Evolutionary conservation across 2,113 vertebrate species (phyloP).

Genomic region (Macrotus californicus): DNA sequence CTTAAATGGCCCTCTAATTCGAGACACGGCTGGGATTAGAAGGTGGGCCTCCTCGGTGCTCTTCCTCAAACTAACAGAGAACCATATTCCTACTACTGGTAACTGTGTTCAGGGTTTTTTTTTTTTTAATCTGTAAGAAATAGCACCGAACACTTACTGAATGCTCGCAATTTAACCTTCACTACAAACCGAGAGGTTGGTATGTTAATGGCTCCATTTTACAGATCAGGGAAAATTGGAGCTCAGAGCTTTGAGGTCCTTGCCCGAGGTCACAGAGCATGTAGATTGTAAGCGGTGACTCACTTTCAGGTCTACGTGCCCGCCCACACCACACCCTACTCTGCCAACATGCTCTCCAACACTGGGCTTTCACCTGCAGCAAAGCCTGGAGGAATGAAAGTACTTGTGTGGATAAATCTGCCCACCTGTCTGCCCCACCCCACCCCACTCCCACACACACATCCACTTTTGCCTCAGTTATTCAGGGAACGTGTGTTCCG

Average conservation of each 20-base stretch:
- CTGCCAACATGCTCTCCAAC: neutral
- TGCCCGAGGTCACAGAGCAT: neutral
- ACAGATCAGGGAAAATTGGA: neutral
- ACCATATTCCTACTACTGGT: neutral
- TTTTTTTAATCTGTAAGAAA: neutral
- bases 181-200: neutral
- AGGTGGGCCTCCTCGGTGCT: neutral
- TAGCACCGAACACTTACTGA: neutral
- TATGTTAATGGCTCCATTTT: neutral
- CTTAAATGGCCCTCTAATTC: neutral
- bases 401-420: neutral
- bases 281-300: neutral
- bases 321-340: neutral
- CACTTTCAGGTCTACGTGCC: neutral
- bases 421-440: accelerated
- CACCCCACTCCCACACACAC: neutral
- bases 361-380: neutral
- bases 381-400: neutral
- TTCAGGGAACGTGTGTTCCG: neutral
- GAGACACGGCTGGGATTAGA: neutral
- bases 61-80: neutral
- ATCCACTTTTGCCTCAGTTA: neutral
- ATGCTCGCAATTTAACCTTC: neutral
- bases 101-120: neutral
- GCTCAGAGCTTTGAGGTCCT: neutral